These are phyloP conservation scores for Corydoras sp. DNA, from an alignment of 2,113 vertebrate genomes.

Conservation along the genomic window DNA sequence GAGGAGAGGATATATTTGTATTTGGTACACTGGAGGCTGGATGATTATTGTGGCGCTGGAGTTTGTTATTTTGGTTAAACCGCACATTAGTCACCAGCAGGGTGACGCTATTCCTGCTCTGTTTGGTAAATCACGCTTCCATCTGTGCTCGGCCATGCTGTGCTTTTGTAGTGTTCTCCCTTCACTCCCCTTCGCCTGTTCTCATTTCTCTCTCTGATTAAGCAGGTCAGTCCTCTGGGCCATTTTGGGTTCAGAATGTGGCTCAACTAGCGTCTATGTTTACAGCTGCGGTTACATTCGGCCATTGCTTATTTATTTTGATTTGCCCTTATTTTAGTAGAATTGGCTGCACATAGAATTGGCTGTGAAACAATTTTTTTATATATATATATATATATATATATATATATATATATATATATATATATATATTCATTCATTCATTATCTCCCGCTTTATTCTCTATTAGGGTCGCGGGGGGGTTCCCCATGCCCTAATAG, in stretches of 20 bases:
- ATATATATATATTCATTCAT: too few species aligned
- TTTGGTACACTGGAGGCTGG: background rate
- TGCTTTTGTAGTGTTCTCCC: slow-evolving; percentile 31
- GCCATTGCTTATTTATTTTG: background rate
- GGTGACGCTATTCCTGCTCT: slow-evolving; percentile 6
- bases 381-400: too few species aligned
- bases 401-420: too few species aligned
- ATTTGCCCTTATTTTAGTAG: too few species aligned
- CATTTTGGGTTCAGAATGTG: slow-evolving; percentile 10
- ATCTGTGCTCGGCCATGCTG: slow-evolving; percentile 34
- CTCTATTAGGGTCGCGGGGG: too few species aligned
- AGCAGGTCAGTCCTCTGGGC: slow-evolving; percentile 30
- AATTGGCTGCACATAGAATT: too few species aligned
- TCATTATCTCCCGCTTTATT: too few species aligned
- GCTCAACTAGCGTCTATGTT: background rate
- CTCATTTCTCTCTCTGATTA: slow-evolving; percentile 27
- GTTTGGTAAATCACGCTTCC: slow-evolving; percentile 29
- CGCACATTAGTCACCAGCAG: slow-evolving; percentile 20
- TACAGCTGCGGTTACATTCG: background rate
- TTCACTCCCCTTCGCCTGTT: slow-evolving; percentile 13
- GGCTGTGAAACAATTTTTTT: too few species aligned
- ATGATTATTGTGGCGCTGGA: slow-evolving; percentile 8
- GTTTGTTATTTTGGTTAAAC: slow-evolving; percentile 24
- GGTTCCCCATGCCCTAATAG: too few species aligned
- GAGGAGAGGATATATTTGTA: too few species aligned